Evolutionary conservation across 1,140 invertebrate species (phyloP), one percentile per base, ranked within the genome.

Genomic region (Rhagoletis zephyria): DNA sequence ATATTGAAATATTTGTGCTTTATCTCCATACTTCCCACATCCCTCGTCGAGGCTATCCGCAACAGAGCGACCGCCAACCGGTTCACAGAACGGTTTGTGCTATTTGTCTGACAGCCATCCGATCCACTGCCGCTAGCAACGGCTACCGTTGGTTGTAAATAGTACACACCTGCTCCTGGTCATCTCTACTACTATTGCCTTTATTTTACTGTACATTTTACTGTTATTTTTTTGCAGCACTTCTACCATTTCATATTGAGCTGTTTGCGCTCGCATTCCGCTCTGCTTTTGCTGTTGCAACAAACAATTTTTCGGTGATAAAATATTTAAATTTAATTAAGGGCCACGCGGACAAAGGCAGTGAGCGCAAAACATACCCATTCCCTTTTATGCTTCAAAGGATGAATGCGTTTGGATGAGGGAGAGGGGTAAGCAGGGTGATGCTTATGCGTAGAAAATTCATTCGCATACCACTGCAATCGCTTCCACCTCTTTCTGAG

Each of bases 281-380:
- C 6, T 87, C 85, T 89, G 88, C 81, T 91, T 88, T 61, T 89
- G 85, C 64, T 88, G 88, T 86, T 89, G 89, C 30, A 88, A 87
- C 51, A 91, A 91, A 91, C 91, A 92, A 92, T 92, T 92, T 92
- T 92, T 92, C 91, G 91, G 91, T 92, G 91, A 92, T 92, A 92
- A 92, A 92, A 92, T 92, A 92, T 92, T 92, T 92, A 92, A 92
- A 92, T 92, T 92, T 92, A 92, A 92, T 92, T 92, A 92, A 92
- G 91, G 91, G 91, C 91, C 90, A 90, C 91, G 30, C 30, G 91
- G 90, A 90, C 91, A 91, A 90, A 56, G n/a, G 16, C 74, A 59
- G n/a, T 16, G 74, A 45, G 16, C 14, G 48, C 48, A 56, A 9
- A 30, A 81, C 51, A 56, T 51, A 81, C 6, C 42, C 51, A 30